Base-by-base conservation (phyloP, 2,888 invertebrate genomes). In the Linnaemya vulpina region DNA sequence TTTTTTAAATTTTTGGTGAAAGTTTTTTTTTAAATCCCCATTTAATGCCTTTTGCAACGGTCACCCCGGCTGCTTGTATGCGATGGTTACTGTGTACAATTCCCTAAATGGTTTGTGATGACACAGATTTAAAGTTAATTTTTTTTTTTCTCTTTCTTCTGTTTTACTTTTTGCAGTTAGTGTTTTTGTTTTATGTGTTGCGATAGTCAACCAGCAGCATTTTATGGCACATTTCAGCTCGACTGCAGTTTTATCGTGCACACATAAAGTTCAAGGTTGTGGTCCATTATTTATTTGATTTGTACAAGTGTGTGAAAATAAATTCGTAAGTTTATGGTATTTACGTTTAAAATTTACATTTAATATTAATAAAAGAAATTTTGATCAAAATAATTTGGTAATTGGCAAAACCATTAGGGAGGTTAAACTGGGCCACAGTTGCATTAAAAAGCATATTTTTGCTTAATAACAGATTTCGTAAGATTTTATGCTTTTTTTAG, bases 241-340 rank as follows among this genome's bases (percentile, higher is more conserved):
- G 60, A 70, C 46, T 82, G 74, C 82, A 75, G 62, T 71, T 75
- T 58, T 70, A 65, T 75, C 38, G 60, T 74, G 11, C 62, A 74
- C 17, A 78, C 70, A 62, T 60, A 82, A 76, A 82, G 76, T 76
- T 76, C 82, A 82, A 82, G 82, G 82, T 71, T 65, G 49, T 76
- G 58, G 65, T 76, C 70, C 75, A 81, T 81, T 46, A 70, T 82
- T 82, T 75, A 75, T 75, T 81, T 70, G 20, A 49, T 75, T 75
- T 70, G 17, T 43, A 11, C 30, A 70, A 62, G 40, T 63, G 62
- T 40, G 49, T 62, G 60, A n/a, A 53, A n/a, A 53, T 17, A 30
- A 38, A 40, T 51, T 63, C 22, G 20, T 46, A 25, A 25, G 7
- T 43, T 30, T 15, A 8, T 49, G 10, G 13, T 22, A 58, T 13